Evolutionary conservation across 1,140 invertebrate genomes (phyloP), one percentile per base, ranked within the genome.

Genomic region (Helicoverpa zea): DNA sequence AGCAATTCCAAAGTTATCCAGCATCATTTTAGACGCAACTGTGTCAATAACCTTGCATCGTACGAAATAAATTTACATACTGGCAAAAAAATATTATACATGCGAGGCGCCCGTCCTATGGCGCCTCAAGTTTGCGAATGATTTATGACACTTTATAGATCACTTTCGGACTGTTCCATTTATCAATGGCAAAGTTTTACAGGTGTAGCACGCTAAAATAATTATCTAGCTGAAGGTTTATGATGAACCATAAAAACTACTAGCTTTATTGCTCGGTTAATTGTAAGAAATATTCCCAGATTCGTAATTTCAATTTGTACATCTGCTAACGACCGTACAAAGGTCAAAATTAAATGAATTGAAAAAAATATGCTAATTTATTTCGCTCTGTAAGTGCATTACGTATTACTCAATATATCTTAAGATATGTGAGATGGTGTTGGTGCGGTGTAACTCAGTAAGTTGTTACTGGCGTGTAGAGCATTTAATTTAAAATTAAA

Each of bases 41-140:
- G 85, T 92, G 91, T 91, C 89, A 92, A 91, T 92, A 92, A 94
- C 91, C 91, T 94, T 93, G 91, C 88, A 85, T 72, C 73, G 82
- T 82, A 88, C 78, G 84, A 90, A 89, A 89, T 89, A 90, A 78
- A 92, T 92, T 92, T 89, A 82, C 90, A 92, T 91, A 91, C 83
- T 68, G 66, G 82, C 81, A 84, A 89, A 89, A 88, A 90, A 86
- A 43, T 81, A 35, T 79, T 66, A 66, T 23, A 35, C 64, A 51
- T 51, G 23, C 54, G 64, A 66, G 74, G 68, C 74, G 66, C 43
- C 75, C 76, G 47, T 80, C 78, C 73, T 79, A 47, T 83, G 84
- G 83, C 82, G 84, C 83, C 79, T 72, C 56, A 63, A 78, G 51
- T 70, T 80, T 74, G 59, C 35, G 70, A 83, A 82, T 82, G 77